Base-by-base conservation (phyloP, 2,797 vertebrate genomes). In the Hyperoplus immaculatus region DNA sequence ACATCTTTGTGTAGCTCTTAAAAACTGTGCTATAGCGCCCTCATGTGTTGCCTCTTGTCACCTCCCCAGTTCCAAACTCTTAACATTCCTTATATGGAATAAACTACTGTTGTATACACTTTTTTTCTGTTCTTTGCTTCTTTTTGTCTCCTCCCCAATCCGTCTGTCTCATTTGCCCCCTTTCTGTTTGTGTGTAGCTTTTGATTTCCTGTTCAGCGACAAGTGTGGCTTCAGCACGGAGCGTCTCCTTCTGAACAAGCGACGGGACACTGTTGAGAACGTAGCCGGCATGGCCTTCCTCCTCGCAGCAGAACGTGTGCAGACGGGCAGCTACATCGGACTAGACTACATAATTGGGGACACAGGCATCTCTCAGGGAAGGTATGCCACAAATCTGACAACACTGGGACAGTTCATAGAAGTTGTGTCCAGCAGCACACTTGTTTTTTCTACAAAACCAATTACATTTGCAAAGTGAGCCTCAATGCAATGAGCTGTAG, bases 271-370 rank as follows among this genome's bases (percentile, higher is more conserved):
- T 0, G 98, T 99, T 77, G 97, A 99, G 89, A 98, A 97, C 0
- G 92, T 96, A n/a, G 98, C 98, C 0, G 97, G 98, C 58, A 95
- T 96, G 93, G 90, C 95, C 49, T 93, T 97, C 6, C 96, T 99
- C 2, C 92, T 99, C 0, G 95, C 95, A 12, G 96, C 97, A 0
- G 98, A 99, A 3, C 96, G 97, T 0, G 93, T 99, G 82, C 98
- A 99, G 90, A 96, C 95, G 0, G 98, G 98, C 68, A 97, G 96
- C 88, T 99, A 97, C 89, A 94, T 97, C 1, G 94, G 94, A 46
- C 90, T 99, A 11, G 97, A 99, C 89, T 99, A 99, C 93, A 98
- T 99, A 77, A 96, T 98, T 16, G 97, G 97, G 0, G 97, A 99
- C 83, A 93, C 90, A 0, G 98, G 98, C 14, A 96, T 99, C 89